phyloP scores from a whole-genome alignment of 2,888 invertebrate genomes.

The Arge pagana region DNA sequence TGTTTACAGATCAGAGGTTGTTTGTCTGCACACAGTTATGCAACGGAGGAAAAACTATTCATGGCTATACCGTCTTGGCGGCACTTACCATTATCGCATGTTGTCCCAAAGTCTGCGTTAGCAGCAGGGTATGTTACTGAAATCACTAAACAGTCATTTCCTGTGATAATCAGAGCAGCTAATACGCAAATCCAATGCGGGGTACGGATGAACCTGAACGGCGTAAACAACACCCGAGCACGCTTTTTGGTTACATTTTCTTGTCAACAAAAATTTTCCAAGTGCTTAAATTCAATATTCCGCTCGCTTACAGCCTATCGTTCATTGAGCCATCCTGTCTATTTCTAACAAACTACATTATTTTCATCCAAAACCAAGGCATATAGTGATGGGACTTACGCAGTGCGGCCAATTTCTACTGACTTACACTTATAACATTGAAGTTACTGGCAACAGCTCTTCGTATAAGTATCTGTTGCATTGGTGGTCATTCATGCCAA shows the following conservation, averaged over 20 bases:
- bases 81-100: slow-evolving; percentile 47
- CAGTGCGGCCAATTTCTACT: slow-evolving; percentile 91
- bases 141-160: too few species aligned
- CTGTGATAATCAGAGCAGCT: too few species aligned
- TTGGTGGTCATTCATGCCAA: slow-evolving; percentile 69
- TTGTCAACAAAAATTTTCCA: too few species aligned
- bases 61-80: slow-evolving; percentile 53
- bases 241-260: too few species aligned
- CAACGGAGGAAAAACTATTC: slow-evolving; percentile 53
- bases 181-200: too few species aligned
- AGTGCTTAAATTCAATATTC: too few species aligned
- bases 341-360: background rate
- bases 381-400: slow-evolving; percentile 94
- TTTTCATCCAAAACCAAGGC: slow-evolving; percentile 62
- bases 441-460: slow-evolving; percentile 60
- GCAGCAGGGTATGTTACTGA: slow-evolving; percentile 50
- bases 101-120: slow-evolving; percentile 54
- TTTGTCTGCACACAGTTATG: slow-evolving; percentile 51
- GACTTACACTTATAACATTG: slow-evolving; percentile 77
- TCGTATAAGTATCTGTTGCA: slow-evolving; percentile 69
- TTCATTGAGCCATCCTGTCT: too few species aligned
- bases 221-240: too few species aligned
- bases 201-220: too few species aligned
- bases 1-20: slow-evolving; percentile 50
- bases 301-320: too few species aligned